Conservation (phyloP, 2,888 invertebrate species). For the Digitonthophagus gazella region DNA sequence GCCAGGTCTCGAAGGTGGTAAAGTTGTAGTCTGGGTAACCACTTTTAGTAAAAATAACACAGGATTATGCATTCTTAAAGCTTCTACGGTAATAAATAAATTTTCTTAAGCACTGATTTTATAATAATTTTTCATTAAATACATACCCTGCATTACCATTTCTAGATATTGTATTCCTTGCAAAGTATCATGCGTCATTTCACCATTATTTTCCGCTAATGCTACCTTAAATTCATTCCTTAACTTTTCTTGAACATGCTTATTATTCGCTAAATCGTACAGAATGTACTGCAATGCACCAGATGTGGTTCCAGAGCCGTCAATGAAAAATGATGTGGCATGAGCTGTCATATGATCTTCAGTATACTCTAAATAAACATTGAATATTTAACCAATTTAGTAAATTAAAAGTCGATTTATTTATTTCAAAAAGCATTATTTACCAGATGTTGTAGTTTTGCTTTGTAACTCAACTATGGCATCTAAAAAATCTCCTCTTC, state of each 20-base stretch:
- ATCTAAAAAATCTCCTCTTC: constrained; percentile 51
- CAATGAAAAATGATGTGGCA: constrained; percentile 55
- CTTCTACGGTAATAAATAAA: constrained; percentile 33
- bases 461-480: constrained; percentile 44
- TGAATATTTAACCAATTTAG: too few species aligned
- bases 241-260: constrained; percentile 48
- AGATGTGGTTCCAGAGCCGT: constrained; percentile 57
- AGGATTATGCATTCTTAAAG: constrained; percentile 33
- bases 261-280: constrained; percentile 53
- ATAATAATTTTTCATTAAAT: constrained; percentile 20
- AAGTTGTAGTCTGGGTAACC: constrained; percentile 37
- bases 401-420: too few species aligned
- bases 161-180: constrained; percentile 54
- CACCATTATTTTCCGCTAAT: constrained; percentile 44
- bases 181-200: constrained; percentile 53
- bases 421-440: constrained; percentile 2
- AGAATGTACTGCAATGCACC: constrained; percentile 52
- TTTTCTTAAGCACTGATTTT: constrained; percentile 3
- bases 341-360: constrained; percentile 55
- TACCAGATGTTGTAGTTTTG: constrained; percentile 24
- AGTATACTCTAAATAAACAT: constrained; percentile 38
- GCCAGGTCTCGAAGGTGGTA: constrained; percentile 30
- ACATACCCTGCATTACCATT: constrained; percentile 50
- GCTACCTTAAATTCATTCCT: constrained; percentile 49
- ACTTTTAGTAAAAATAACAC: constrained; percentile 26